These are phyloP conservation scores for Terrapene triunguis DNA, from an alignment of 2,113 vertebrate species.

Conservation along the genomic window DNA sequence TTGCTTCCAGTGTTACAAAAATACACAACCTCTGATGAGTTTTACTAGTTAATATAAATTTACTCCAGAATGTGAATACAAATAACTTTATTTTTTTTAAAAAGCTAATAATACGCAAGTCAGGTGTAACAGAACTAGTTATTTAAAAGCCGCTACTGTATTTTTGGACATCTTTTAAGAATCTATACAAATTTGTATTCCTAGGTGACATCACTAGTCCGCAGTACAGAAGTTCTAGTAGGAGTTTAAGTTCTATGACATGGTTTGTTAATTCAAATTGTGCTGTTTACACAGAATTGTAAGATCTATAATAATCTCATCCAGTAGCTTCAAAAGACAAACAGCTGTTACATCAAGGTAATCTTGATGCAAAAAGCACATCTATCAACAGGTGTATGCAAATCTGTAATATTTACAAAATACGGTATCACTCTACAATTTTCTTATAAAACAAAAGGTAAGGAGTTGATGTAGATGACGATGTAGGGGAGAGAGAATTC, in stretches of 20 bases:
- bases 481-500: conserved; percentile 90
- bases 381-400: conserved; percentile 37
- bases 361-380: conserved; percentile 54
- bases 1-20: conserved; percentile 78
- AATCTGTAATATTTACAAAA: conserved; percentile 77
- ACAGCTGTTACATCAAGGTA: conserved; percentile 54
- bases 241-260: conserved; percentile 57
- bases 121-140: conserved; percentile 66
- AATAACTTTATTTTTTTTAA: conserved; percentile 77
- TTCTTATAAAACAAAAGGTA: conserved; percentile 97
- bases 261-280: conserved; percentile 69
- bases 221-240: conserved; percentile 59
- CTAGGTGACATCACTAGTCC: conserved; percentile 73
- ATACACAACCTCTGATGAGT: conserved; percentile 78
- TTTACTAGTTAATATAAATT: conserved; percentile 72
- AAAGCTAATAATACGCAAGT: conserved; percentile 76
- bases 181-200: conserved; percentile 69
- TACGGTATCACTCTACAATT: conserved; percentile 77
- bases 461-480: conserved; percentile 92
- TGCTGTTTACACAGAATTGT: conserved; percentile 68
- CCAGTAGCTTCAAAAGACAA: conserved; percentile 76
- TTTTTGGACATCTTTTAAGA: conserved; percentile 61
- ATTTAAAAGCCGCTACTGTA: conserved; percentile 70
- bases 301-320: conserved; percentile 61
- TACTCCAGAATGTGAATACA: conserved; percentile 80